Evolutionary conservation across 1,140 invertebrate species (phyloP), one percentile per base, ranked within the genome.

Genomic region (Zaprionus gabonicus): DNA sequence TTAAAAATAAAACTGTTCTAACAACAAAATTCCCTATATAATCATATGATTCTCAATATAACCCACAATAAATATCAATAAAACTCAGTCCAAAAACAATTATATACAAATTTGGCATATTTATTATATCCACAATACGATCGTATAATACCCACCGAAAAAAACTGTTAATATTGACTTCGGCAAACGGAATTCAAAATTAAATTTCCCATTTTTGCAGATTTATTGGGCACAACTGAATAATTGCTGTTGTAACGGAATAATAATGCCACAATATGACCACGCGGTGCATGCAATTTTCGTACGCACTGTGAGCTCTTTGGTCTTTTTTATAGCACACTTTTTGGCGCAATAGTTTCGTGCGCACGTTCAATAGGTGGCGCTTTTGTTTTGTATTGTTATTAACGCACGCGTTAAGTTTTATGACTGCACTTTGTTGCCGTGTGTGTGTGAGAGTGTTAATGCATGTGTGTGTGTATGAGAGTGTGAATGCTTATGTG

Each of bases 321-420:
- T 17, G 31, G 4, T 38, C 28, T 81, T 81, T 68, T 73, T 71
- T 81, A 74, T 81, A 78, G 81, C 81, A 74, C 76, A 65, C 78
- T 81, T 78, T 85, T 81, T 57, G 74, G 70, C 53, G 56, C 65
- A 55, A 66, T 65, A 38, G 55, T 77, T 73, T 44, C 27, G n/a
- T 28, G 38, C 51, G 27, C 28, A 51, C 25, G 31, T 46, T 62
- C n/a, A 44, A 65, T 75, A 71, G 72, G 67, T 71, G 67, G 67
- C 67, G 72, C 59, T 75, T 58, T 64, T 64, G 70, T 64, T 76
- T 59, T 53, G n/a, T 46, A 71, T 71, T 76, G 69, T 66, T 71
- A 66, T 76, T 71, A 76, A 71, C 73, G 62, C 62, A 46, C 36
- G 34, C 60, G 56, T 76, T 65, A 60, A 65, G 27, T 58, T 76